These are phyloP conservation scores for Anastrepha ludens DNA, from an alignment of 1,140 invertebrate genomes.

Conservation along the genomic window DNA sequence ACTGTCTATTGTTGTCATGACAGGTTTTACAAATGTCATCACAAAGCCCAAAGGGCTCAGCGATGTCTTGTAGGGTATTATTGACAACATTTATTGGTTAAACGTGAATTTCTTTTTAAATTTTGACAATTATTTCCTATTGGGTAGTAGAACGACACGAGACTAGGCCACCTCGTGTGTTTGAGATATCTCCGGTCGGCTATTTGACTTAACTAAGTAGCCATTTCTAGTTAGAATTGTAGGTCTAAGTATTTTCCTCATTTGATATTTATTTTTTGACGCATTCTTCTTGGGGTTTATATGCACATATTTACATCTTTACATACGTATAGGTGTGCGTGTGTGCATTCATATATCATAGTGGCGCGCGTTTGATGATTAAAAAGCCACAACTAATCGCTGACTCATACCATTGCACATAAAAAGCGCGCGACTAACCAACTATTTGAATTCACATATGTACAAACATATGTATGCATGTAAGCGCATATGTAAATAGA, in stretches of 20 bases:
- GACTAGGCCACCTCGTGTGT: too few relatives aligned
- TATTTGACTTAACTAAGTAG: background rate
- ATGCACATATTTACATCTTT: background rate
- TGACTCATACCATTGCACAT: conserved; percentile 12
- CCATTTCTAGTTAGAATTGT: conserved; percentile 2
- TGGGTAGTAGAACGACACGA: too few relatives aligned
- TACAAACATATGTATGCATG: background rate
- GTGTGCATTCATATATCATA: background rate
- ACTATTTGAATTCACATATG: background rate
- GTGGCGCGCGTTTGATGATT: conserved; percentile 29
- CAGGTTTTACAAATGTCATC: too few relatives aligned
- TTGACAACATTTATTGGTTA: too few relatives aligned
- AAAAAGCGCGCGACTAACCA: background rate
- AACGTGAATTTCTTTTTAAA: too few relatives aligned
- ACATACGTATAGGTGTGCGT: background rate
- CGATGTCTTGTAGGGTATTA: too few relatives aligned
- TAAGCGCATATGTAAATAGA: background rate
- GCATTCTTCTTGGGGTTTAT: background rate
- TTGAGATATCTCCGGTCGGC: background rate
- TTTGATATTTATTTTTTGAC: conserved; percentile 10
- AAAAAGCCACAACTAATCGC: background rate
- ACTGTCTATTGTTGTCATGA: too few relatives aligned
- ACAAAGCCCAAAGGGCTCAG: too few relatives aligned
- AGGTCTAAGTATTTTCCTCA: conserved; percentile 2
- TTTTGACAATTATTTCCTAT: too few relatives aligned